Evolutionary conservation across 2,888 invertebrate genomes (phyloP).

Genomic region (Dynastes hyllus): DNA sequence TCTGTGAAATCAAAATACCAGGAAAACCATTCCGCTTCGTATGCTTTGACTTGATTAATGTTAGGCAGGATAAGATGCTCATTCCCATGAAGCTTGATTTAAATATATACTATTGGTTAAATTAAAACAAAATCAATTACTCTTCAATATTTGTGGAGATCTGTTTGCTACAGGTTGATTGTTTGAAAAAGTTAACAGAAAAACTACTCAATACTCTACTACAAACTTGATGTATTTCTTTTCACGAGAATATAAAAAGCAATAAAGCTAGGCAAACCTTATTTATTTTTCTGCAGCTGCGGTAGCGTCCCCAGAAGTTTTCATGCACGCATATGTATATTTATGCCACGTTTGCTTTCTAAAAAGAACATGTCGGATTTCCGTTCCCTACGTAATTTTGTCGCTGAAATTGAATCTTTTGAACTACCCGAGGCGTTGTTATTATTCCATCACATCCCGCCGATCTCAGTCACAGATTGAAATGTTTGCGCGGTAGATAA

Average conservation of each 20-base stretch:
- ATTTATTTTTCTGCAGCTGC: neutral
- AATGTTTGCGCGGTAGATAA: conserved; percentile 26
- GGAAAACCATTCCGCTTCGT: too few relatives aligned
- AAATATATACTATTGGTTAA: too few relatives aligned
- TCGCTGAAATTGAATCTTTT: conserved; percentile 44
- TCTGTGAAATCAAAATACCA: too few relatives aligned
- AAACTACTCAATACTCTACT: too few relatives aligned
- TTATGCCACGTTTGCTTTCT: neutral
- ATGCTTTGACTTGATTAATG: too few relatives aligned
- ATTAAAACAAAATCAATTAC: too few relatives aligned
- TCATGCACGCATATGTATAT: neutral
- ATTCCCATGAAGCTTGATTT: too few relatives aligned
- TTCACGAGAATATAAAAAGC: neutral
- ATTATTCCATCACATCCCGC: conserved; percentile 29
- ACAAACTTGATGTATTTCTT: too few relatives aligned
- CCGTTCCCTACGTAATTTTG: conserved; percentile 14
- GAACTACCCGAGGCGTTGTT: conserved; percentile 30
- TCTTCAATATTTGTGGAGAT: too few relatives aligned
- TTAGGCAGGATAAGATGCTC: too few relatives aligned
- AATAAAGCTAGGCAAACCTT: neutral
- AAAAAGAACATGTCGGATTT: conserved; percentile 22
- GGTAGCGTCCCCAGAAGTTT: neutral
- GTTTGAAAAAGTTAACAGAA: too few relatives aligned
- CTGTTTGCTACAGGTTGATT: too few relatives aligned
- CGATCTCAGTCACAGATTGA: conserved; percentile 37